These are phyloP conservation scores for Thalassoma bifasciatum DNA, from an alignment of 2,113 vertebrate genomes.

Conservation along the genomic window DNA sequence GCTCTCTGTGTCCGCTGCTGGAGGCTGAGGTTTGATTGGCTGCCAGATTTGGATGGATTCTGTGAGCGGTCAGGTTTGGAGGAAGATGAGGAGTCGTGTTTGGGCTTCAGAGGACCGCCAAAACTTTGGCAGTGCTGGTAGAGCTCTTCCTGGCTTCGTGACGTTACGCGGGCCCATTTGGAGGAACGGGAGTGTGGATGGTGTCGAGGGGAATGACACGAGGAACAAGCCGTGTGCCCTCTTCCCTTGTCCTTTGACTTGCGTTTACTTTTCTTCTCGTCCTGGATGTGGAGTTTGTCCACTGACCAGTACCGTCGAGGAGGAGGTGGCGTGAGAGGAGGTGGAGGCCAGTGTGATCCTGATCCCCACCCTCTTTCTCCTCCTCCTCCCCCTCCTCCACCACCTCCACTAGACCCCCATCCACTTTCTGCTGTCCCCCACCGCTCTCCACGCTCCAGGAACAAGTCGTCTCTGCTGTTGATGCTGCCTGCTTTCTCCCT, in stretches of 20 bases:
- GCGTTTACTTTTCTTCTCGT: conserved; percentile 84
- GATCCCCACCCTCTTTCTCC: conserved; percentile 69
- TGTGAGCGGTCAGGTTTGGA: conserved; percentile 80
- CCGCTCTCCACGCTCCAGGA: conserved; percentile 77
- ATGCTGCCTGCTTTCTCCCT: conserved; percentile 86
- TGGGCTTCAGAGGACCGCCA: conserved; percentile 75
- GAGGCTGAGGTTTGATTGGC: conserved; percentile 89
- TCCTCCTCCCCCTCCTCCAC: conserved; percentile 53
- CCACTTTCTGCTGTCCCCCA: conserved; percentile 74
- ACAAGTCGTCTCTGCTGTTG: conserved; percentile 82
- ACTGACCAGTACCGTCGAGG: conserved; percentile 93
- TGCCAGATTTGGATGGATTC: conserved; percentile 86
- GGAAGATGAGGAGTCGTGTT: conserved; percentile 79
- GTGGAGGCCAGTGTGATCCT: conserved; percentile 76
- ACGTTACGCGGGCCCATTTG: conserved; percentile 78
- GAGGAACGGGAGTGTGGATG: conserved; percentile 59
- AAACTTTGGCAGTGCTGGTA: conserved; percentile 85
- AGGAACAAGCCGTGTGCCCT: conserved; percentile 76
- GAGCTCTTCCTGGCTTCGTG: conserved; percentile 87
- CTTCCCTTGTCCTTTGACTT: conserved; percentile 80
- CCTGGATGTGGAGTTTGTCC: conserved; percentile 90
- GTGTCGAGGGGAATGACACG: conserved; percentile 80
- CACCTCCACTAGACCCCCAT: conserved; percentile 75
- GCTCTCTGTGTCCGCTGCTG: conserved; percentile 79
- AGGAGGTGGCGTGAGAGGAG: conserved; percentile 81